Conservation (phyloP, 2,888 invertebrate species). For the Drosophila austrosaltans region DNA sequence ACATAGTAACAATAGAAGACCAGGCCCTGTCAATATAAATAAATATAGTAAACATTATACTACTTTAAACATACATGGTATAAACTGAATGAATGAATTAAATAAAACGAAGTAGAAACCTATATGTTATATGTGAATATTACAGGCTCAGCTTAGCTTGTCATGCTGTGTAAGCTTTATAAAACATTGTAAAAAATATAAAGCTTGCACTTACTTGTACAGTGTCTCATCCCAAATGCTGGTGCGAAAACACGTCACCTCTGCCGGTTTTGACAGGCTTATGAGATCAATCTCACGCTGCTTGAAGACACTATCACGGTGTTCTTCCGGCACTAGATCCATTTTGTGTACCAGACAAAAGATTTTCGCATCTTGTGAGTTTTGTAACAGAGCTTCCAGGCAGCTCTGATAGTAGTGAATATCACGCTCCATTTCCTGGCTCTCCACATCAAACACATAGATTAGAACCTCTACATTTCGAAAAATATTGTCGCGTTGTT, state of each 20-base stretch:
- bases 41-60: too few relatives aligned
- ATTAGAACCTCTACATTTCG: conserved; percentile 99
- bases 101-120: too few relatives aligned
- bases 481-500: conserved; percentile 99
- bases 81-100: too few relatives aligned
- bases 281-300: conserved; percentile 96
- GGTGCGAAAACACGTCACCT: conserved; percentile 98
- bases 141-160: too few relatives aligned
- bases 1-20: conserved; percentile 99
- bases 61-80: too few relatives aligned
- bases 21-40: conserved; percentile 88
- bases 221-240: conserved; percentile 99
- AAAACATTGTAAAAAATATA: too few relatives aligned
- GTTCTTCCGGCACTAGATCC: conserved; percentile 98
- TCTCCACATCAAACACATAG: conserved; percentile 99
- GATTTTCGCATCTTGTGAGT: conserved; percentile 98
- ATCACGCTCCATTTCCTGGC: conserved; percentile 98
- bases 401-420: conserved; percentile 99
- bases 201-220: conserved; percentile 87
- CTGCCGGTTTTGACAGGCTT: conserved; percentile 93
- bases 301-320: conserved; percentile 95
- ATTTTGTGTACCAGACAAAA: conserved; percentile 99
- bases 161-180: too few relatives aligned
- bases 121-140: too few relatives aligned
- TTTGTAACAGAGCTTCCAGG: conserved; percentile 96